phyloP scores from a whole-genome alignment of 2,113 vertebrate genomes.

The Gymnogyps californianus region DNA sequence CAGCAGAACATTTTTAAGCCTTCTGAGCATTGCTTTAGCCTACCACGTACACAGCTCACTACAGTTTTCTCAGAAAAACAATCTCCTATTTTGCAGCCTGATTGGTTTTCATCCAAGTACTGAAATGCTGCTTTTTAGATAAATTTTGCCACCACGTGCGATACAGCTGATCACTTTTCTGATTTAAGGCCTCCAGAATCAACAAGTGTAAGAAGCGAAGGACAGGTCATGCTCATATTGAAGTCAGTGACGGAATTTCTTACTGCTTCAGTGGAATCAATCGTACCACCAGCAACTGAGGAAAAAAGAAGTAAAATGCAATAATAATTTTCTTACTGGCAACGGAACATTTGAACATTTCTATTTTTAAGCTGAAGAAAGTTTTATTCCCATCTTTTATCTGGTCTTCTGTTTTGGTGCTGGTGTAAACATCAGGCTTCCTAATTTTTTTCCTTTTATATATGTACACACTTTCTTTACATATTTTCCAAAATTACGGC shows the following conservation, averaged over 20 bases:
- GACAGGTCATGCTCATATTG: background rate
- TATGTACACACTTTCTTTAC: background rate
- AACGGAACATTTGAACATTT: background rate
- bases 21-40: background rate
- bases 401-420: background rate
- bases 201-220: background rate
- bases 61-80: background rate
- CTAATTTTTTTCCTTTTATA: background rate
- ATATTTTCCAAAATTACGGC: background rate
- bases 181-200: background rate
- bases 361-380: background rate
- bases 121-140: background rate
- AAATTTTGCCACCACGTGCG: background rate
- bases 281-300: background rate
- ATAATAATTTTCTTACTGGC: background rate
- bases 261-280: background rate
- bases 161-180: background rate
- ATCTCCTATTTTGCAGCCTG: background rate
- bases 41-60: background rate
- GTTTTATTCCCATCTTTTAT: background rate
- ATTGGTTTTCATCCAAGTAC: background rate
- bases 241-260: background rate
- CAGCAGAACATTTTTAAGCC: background rate
- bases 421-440: background rate
- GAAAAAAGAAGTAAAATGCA: background rate